Evolutionary conservation across 53 echinoderm and acorn worm species (phyloP).

Genomic region (Echinarachnius parma): DNA sequence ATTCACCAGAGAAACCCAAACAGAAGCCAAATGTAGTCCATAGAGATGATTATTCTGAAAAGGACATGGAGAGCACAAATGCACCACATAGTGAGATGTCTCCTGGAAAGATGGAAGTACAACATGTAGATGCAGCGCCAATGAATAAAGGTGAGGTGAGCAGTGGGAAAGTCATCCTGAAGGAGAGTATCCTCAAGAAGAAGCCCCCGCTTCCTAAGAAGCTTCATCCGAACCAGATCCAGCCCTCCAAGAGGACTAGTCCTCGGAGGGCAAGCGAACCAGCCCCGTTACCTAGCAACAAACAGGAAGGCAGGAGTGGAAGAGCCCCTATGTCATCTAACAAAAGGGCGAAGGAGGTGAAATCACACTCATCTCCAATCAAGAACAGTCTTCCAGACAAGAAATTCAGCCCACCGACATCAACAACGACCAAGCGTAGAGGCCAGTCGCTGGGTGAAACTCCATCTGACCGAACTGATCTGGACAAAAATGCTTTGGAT

Average conservation of each 20-base stretch:
- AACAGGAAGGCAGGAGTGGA: neutral
- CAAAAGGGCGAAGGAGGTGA: slow-evolving; percentile 18
- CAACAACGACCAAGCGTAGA: slow-evolving; percentile 19
- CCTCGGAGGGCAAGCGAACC: slow-evolving; percentile 27
- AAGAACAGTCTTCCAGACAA: slow-evolving; percentile 66
- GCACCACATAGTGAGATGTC: neutral
- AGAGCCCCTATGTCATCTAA: neutral
- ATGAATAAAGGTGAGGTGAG: too few relatives aligned
- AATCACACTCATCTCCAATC: slow-evolving; percentile 43
- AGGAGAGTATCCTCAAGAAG: slow-evolving; percentile 20
- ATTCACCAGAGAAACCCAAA: neutral
- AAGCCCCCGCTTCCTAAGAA: slow-evolving; percentile 50
- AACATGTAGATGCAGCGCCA: too few relatives aligned
- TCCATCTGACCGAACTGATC: too few relatives aligned
- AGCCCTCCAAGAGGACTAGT: slow-evolving; percentile 27
- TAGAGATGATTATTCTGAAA: too few relatives aligned
- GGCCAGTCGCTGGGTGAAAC: slow-evolving; percentile 21
- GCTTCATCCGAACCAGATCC: slow-evolving; percentile 10
- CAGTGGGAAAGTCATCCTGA: neutral
- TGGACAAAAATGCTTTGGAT: too few relatives aligned
- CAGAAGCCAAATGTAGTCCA: too few relatives aligned
- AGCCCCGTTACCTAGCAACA: neutral
- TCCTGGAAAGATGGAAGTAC: neutral
- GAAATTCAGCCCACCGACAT: slow-evolving; percentile 52
- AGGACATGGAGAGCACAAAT: neutral